These are phyloP conservation scores for Lymantria dispar DNA, from an alignment of 2,888 invertebrate genomes.

Conservation along the genomic window DNA sequence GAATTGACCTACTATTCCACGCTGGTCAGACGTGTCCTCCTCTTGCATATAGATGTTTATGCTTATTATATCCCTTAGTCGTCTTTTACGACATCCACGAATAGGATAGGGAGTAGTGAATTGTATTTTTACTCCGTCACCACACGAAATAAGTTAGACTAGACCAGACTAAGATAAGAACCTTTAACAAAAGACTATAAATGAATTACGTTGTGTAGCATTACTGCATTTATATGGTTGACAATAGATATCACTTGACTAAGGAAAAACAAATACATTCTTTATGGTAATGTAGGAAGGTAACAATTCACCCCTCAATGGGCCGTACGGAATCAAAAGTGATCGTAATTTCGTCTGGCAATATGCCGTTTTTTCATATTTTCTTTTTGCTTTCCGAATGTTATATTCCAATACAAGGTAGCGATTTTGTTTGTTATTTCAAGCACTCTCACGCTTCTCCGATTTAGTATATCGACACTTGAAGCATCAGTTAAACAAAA, in stretches of 20 bases:
- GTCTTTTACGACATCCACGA: no score
- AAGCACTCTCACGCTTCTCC: constrained; percentile 65
- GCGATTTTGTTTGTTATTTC: constrained; percentile 79
- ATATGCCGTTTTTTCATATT: constrained; percentile 80
- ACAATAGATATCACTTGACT: constrained; percentile 57
- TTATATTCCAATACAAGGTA: constrained; percentile 73
- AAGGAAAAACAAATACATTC: constrained; percentile 74
- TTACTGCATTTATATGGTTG: constrained; percentile 41
- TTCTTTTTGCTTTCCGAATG: constrained; percentile 73
- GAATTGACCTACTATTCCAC: no score
- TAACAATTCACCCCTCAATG: constrained; percentile 78
- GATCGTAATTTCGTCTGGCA: constrained; percentile 80
- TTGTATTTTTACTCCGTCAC: no score
- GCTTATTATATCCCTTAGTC: no score
- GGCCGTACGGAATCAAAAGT: constrained; percentile 76
- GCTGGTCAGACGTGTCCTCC: no score
- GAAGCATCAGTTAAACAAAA: constrained; percentile 68
- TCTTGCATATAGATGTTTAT: no score
- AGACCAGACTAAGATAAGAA: no score
- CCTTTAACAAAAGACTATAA: constrained; percentile 25
- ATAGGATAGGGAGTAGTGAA: no score
- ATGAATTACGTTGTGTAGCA: constrained; percentile 28
- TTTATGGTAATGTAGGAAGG: constrained; percentile 75
- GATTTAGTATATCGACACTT: constrained; percentile 71
- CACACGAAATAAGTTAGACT: no score